Percentiles rank a stretch among this genome's conserved stretches.
Conservation (phyloP, 1,140 invertebrate species). For the Halictus rubicundus region DNA sequence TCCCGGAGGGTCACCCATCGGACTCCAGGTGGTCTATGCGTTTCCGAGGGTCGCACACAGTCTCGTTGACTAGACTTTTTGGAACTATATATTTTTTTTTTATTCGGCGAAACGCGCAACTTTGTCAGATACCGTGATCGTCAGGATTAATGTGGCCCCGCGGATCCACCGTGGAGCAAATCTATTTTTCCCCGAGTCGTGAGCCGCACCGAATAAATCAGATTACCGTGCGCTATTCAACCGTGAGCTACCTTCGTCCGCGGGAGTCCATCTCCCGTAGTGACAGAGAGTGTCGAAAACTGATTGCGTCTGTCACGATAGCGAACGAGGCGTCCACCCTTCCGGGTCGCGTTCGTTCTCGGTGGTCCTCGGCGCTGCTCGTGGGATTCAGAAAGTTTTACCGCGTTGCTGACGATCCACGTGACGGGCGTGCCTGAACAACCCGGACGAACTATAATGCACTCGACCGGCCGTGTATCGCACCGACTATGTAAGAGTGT, state of each 20-base stretch:
- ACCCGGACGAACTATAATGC: background rate
- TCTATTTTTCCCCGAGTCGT: constrained; percentile 12
- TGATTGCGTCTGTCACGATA: constrained; percentile 69
- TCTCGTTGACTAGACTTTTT: too few species aligned
- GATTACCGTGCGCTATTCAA: constrained; percentile 29
- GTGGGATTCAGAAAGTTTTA: constrained; percentile 44
- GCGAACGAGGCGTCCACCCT: constrained; percentile 62
- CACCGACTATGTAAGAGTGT: background rate
- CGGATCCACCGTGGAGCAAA: constrained; percentile 21
- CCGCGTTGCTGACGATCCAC: constrained; percentile 16
- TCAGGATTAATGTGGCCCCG: constrained; percentile 14
- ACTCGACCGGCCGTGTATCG: background rate
- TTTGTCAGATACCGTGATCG: background rate
- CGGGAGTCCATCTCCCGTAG: constrained; percentile 66
- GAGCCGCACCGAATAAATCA: constrained; percentile 45
- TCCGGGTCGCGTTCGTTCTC: constrained; percentile 63
- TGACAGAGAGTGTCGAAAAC: constrained; percentile 60
- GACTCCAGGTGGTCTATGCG: too few species aligned
- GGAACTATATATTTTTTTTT: too few species aligned
- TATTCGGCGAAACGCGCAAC: too few species aligned
- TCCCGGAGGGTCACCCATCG: too few species aligned
- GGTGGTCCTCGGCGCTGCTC: constrained; percentile 54
- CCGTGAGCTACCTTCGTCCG: constrained; percentile 37
- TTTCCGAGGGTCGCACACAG: too few species aligned
- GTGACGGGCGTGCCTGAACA: background rate